These are phyloP conservation scores for Tapirus terrestris DNA, from an alignment of 2,113 vertebrate species.

Conservation along the genomic window DNA sequence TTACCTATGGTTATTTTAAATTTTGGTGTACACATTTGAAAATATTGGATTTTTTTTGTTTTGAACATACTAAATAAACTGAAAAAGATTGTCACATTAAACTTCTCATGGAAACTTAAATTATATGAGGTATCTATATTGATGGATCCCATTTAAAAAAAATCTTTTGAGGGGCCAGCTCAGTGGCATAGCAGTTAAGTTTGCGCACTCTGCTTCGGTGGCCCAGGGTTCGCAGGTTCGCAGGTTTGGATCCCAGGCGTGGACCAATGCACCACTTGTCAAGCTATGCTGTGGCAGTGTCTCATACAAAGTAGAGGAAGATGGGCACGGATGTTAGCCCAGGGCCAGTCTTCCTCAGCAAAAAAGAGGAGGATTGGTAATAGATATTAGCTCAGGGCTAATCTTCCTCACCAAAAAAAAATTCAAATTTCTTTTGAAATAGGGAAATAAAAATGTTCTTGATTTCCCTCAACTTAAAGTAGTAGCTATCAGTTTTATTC, in stretches of 20 bases:
- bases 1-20: neutral
- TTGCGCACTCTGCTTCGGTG: too few species aligned
- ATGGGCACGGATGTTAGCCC: too few species aligned
- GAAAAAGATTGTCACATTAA: neutral
- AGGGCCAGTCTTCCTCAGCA: too few species aligned
- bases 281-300: too few species aligned
- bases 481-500: neutral
- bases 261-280: too few species aligned
- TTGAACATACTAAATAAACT: constrained; percentile 10
- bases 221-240: too few species aligned
- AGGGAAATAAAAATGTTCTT: constrained; percentile 26
- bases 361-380: too few species aligned
- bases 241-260: too few species aligned
- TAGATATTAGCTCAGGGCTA: too few species aligned
- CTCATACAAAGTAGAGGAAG: too few species aligned
- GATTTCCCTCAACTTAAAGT: neutral
- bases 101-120: neutral
- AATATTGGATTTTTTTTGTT: neutral
- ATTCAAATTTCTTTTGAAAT: neutral
- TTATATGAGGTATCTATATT: neutral
- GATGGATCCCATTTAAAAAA: neutral
- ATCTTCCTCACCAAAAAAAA: too few species aligned
- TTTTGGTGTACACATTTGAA: neutral
- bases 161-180: neutral
- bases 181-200: too few species aligned